Conservation (phyloP, 1,140 invertebrate genomes). For the Nilaparvata lugens region DNA sequence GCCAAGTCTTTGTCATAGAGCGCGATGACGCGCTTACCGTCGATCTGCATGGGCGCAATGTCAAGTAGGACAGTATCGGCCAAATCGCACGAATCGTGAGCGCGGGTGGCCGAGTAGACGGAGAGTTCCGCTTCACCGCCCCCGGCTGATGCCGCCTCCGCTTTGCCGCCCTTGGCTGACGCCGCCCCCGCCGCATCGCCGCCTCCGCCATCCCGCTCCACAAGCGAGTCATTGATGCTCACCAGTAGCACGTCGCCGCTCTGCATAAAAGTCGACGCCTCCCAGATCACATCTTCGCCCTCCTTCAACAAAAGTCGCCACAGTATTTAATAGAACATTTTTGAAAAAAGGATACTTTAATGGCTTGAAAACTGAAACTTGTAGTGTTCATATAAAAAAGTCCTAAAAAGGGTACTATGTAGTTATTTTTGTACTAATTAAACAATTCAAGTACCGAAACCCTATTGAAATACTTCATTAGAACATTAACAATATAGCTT, state of each 20-base stretch:
- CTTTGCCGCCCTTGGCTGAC: constrained; percentile 7
- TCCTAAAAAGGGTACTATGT: too few relatives aligned
- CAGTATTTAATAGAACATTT: too few relatives aligned
- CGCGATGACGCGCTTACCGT: constrained; percentile 50
- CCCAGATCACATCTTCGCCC: constrained; percentile 45
- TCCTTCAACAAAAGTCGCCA: constrained; percentile 19
- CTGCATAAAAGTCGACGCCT: constrained; percentile 50
- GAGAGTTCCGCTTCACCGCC: constrained; percentile 34
- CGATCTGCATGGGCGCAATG: constrained; percentile 51
- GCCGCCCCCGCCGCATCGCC: constrained; percentile 28
- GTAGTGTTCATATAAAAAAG: too few relatives aligned
- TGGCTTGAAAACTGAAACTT: too few relatives aligned
- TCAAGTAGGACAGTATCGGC: constrained; percentile 53
- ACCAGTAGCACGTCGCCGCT: constrained; percentile 57
- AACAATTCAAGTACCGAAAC: too few relatives aligned
- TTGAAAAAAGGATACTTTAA: too few relatives aligned
- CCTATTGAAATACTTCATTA: too few relatives aligned
- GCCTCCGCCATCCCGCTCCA: constrained; percentile 28
- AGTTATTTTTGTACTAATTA: too few relatives aligned
- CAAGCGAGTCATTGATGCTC: constrained; percentile 49
- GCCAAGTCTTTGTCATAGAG: constrained; percentile 58
- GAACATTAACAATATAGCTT: too few relatives aligned
- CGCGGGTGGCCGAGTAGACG: constrained; percentile 53
- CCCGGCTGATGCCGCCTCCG: constrained; percentile 25
- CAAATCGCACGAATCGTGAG: constrained; percentile 54